Evolutionary conservation across 1,140 invertebrate genomes (phyloP).

Genomic region (Notospermus geniculatus): DNA sequence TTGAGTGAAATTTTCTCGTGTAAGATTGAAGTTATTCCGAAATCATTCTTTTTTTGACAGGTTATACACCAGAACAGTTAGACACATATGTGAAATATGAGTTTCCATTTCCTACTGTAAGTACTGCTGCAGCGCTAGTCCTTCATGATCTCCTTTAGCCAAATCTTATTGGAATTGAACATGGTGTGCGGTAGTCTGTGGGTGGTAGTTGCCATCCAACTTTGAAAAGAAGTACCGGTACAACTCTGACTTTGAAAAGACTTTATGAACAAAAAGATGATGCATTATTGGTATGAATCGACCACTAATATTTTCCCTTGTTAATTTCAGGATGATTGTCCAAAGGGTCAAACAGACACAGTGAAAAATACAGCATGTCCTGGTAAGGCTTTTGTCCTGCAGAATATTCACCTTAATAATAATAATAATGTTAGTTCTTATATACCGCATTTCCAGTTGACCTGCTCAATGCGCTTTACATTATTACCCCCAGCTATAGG

Average conservation of each 20-base stretch:
- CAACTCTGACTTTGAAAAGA: no score
- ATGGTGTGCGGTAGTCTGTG: no score
- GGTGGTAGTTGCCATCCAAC: not conserved
- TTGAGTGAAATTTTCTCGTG: not conserved
- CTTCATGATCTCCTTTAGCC: no score
- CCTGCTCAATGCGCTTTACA: no score
- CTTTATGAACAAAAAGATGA: no score
- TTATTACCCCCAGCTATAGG: no score
- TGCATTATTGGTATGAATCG: constrained; percentile 16
- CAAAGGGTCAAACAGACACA: constrained; percentile 71
- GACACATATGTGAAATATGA: constrained; percentile 94
- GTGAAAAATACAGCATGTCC: constrained; percentile 86
- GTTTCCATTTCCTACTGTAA: constrained; percentile 85
- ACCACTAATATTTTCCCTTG: constrained; percentile 25
- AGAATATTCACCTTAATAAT: no score
- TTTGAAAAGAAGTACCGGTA: not conserved
- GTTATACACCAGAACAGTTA: constrained; percentile 79
- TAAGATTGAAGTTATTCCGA: constrained; percentile 32
- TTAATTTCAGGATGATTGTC: constrained; percentile 71
- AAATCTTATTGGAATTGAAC: no score
- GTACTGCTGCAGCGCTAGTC: no score
- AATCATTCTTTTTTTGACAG: constrained; percentile 50
- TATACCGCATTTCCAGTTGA: no score
- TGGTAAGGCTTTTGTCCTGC: no score
- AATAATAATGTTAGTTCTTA: no score